Evolutionary conservation across 1,140 invertebrate species (phyloP).

Genomic region (Heliothis subflexa): DNA sequence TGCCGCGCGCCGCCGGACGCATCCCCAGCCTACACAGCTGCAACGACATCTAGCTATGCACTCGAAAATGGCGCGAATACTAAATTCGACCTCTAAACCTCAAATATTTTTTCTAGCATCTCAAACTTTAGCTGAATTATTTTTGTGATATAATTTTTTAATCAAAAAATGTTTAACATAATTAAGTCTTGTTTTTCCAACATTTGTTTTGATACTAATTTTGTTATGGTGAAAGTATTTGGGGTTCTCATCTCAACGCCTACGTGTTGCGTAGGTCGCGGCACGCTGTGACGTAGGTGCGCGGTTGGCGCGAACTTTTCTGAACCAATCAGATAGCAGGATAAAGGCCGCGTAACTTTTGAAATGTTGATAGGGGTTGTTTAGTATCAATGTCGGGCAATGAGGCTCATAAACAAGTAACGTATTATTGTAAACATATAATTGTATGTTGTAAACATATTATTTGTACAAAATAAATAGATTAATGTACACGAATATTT

Average conservation of each 20-base stretch:
- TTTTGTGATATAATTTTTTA: neutral
- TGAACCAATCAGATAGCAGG: neutral
- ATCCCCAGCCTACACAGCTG: neutral
- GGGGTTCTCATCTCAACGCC: neutral
- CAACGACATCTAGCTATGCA: slow-evolving; percentile 30
- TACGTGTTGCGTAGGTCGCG: slow-evolving; percentile 8
- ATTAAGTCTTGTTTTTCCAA: neutral
- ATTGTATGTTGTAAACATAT: too few species aligned
- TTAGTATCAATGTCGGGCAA: too few species aligned
- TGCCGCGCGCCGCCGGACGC: slow-evolving; percentile 2
- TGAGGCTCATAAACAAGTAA: too few species aligned
- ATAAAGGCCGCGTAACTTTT: neutral
- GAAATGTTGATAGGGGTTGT: neutral
- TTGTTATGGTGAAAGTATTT: too few species aligned
- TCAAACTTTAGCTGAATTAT: too few species aligned
- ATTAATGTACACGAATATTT: too few species aligned
- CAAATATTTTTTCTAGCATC: neutral
- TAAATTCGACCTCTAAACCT: neutral
- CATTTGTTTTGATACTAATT: neutral
- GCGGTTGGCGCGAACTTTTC: neutral
- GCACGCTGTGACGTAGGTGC: neutral
- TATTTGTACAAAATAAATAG: too few species aligned
- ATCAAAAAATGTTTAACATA: neutral
- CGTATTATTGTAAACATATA: too few species aligned
- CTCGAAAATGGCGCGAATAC: neutral